Evolutionary conservation across 2,888 invertebrate species (phyloP).

Genomic region (Xylota segnis): DNA sequence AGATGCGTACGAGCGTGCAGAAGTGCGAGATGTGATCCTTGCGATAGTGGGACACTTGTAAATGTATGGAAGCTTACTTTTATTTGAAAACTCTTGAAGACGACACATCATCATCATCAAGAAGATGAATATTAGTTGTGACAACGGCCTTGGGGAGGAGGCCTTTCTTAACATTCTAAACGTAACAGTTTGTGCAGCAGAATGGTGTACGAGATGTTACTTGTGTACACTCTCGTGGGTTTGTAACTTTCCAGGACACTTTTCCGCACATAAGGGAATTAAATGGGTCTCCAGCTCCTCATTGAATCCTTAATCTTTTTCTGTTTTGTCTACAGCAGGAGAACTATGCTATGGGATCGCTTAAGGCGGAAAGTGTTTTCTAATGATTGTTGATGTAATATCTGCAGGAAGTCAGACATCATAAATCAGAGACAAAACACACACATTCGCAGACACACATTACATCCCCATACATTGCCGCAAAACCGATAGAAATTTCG

Average conservation of each 20-base stretch:
- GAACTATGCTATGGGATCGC: constrained; percentile 10
- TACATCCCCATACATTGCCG: constrained; percentile 24
- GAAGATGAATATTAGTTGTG: constrained; percentile 12
- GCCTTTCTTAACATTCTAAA: not conserved
- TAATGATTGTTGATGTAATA: constrained; percentile 58
- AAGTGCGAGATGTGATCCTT: constrained; percentile 3
- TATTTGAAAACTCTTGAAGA: constrained; percentile 13
- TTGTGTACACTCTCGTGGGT: not conserved
- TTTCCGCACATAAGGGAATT: constrained; percentile 1
- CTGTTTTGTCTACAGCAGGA: not conserved
- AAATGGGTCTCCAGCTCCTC: not conserved
- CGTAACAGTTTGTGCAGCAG: not conserved
- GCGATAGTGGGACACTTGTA: not conserved
- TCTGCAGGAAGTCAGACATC: constrained; percentile 59
- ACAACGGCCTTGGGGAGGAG: not conserved
- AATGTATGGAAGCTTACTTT: not conserved
- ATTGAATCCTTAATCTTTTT: not conserved
- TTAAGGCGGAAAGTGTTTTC: constrained; percentile 50
- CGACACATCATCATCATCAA: constrained; percentile 27
- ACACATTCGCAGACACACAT: not conserved
- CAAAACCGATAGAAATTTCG: constrained; percentile 56
- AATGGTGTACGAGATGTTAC: not conserved
- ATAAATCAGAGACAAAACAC: constrained; percentile 57
- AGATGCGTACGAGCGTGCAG: constrained; percentile 18
- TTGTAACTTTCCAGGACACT: not conserved